Base-by-base conservation (phyloP, 2,888 invertebrate species). In the Pachydiplax longipennis region DNA sequence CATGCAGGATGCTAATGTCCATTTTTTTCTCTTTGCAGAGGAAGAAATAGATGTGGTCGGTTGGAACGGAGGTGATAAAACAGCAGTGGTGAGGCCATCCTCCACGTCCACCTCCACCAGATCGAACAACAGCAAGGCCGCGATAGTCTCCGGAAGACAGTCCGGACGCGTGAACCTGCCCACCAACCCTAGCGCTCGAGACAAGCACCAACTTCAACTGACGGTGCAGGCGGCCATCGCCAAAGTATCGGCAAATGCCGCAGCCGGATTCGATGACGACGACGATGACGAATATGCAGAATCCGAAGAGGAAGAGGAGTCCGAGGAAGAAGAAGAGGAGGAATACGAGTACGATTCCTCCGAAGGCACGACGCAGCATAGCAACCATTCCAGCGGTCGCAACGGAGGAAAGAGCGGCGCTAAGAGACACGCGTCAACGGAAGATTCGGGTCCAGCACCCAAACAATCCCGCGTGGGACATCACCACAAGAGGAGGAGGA, bases 31-130 rank as follows among this genome's bases (percentile, higher is more conserved):
- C 91, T 80, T 91, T 91, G 92, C 95, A 96, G 97, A 97, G 93
- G 97, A 97, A 94, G 97, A 97, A 95, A 97, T 97, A 93, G 98
- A 98, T 93, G 98, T 97, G 90, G 97, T 97, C 90, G 96, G 97
- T 0, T 94, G 96, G 92, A 96, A 96, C 40, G 87, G 87, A 96
- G 61, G 92, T 92, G 91, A 92, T 91, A 90, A 91, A 90, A n/a
- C 92, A 92, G 1, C 92, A 91, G 91, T 92, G 92, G 91, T 92
- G 92, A 25, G 73, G 12, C 37, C 61, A 22, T 83, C 91, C n/a
- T 91, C 92, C 10, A 81, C 91, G 44, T 91, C 92, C 15, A 81
- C 90, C n/a, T 61, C 91, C 40, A 91, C 91, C 13, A 83, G 90
- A 12, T 90, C 91, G 10, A 37, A 0, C 65, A 91, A 81, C 91